phyloP scores from a whole-genome alignment of 1,140 invertebrate genomes.

The Drosophila obscura region DNA sequence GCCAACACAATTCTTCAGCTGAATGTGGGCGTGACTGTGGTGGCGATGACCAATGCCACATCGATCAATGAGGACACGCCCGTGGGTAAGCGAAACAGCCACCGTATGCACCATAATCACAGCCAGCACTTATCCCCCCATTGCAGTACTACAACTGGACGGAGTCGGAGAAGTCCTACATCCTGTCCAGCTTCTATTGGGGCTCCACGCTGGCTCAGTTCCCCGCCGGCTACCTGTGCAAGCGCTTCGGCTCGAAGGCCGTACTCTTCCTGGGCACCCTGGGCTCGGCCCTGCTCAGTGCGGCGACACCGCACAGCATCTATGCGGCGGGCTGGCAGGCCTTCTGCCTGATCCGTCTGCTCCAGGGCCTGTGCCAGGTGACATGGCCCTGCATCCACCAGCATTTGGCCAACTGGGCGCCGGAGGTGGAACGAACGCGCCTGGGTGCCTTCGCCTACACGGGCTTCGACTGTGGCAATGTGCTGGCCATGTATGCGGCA shows the following conservation, averaged over 20 bases:
- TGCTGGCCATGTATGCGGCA: slow-evolving; percentile 87
- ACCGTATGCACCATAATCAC: slow-evolving; percentile 6
- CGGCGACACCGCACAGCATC: slow-evolving; percentile 83
- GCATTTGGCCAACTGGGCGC: slow-evolving; percentile 85
- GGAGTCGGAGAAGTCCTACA: slow-evolving; percentile 84
- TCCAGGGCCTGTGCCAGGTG: slow-evolving; percentile 91
- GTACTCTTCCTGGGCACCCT: slow-evolving; percentile 86
- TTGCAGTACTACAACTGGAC: slow-evolving; percentile 84
- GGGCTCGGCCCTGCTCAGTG: slow-evolving; percentile 85
- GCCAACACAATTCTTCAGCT: slow-evolving; percentile 87
- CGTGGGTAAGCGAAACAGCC: slow-evolving; percentile 61
- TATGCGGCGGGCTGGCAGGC: slow-evolving; percentile 86
- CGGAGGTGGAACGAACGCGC: slow-evolving; percentile 85
- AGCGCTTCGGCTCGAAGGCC: slow-evolving; percentile 86
- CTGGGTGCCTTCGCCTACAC: slow-evolving; percentile 87
- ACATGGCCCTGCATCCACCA: slow-evolving; percentile 91
- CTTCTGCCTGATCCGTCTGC: slow-evolving; percentile 86
- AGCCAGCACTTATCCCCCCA: not conserved
- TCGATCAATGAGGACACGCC: slow-evolving; percentile 60
- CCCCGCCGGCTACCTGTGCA: slow-evolving; percentile 67
- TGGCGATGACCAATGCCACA: slow-evolving; percentile 76
- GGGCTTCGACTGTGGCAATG: slow-evolving; percentile 89
- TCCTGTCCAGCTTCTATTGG: slow-evolving; percentile 88
- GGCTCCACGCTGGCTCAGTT: slow-evolving; percentile 75
- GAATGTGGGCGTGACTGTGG: slow-evolving; percentile 88